A percentile compares a stretch with the other conserved stretches of the same genome.
phyloP scores from a whole-genome alignment of 2,797 vertebrate genomes.

The Typhlichthys eigenmanni region DNA sequence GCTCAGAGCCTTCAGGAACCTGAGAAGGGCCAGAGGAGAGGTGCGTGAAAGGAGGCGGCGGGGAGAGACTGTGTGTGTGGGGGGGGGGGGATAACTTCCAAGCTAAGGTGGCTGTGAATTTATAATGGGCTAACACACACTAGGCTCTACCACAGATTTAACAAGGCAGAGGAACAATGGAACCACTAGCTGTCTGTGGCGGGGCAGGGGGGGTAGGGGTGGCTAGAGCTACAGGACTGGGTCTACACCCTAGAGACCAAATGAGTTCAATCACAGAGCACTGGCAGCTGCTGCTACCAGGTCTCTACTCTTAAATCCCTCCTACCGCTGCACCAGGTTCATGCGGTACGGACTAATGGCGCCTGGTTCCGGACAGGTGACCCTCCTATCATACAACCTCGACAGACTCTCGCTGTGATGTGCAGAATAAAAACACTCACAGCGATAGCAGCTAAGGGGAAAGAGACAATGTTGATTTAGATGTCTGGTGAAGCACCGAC shows the following conservation, averaged over 20 bases:
- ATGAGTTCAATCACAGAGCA: constrained; percentile 21
- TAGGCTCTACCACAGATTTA: not conserved
- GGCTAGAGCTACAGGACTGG: constrained; percentile 8
- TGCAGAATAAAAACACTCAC: not conserved
- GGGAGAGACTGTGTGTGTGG: constrained; percentile 62
- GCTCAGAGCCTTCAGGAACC: constrained; percentile 98
- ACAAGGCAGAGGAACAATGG: not conserved
- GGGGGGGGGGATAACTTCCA: constrained; percentile 22
- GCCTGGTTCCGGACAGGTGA: constrained; percentile 71
- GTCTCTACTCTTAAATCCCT: constrained; percentile 57
- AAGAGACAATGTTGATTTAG: constrained; percentile 20
- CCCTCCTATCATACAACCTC: constrained; percentile 76
- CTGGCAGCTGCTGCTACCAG: constrained; percentile 8
- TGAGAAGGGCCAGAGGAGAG: constrained; percentile 72
- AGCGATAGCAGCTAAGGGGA: too few relatives aligned
- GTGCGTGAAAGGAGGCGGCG: constrained; percentile 61
- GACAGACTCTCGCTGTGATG: constrained; percentile 46
- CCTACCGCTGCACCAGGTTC: constrained; percentile 75
- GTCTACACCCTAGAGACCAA: constrained; percentile 25
- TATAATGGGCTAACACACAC: too few relatives aligned
- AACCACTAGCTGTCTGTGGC: not conserved
- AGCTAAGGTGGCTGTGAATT: not conserved
- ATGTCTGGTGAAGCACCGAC: not conserved
- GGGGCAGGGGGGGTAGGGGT: not conserved
- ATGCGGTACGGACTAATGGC: constrained; percentile 64